phyloP scores from a whole-genome alignment of 1,140 invertebrate species.

The Brachionus asplanchnoidis region DNA sequence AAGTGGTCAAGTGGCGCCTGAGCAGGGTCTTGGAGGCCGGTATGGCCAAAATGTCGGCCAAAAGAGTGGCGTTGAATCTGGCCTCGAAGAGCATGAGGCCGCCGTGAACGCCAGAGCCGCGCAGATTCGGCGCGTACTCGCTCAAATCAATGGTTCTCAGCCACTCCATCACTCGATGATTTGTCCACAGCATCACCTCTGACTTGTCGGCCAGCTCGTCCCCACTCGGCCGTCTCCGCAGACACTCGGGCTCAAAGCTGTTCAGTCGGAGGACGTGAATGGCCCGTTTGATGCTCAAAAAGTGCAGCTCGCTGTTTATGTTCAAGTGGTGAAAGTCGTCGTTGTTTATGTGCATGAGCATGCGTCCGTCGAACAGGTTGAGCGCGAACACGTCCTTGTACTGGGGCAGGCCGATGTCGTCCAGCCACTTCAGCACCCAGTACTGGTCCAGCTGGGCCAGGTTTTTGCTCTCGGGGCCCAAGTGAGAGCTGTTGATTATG shows the following conservation, averaged over 20 bases:
- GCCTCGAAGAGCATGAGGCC: slow-evolving; percentile 80
- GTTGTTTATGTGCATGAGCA: slow-evolving; percentile 73
- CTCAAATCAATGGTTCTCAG: slow-evolving; percentile 87
- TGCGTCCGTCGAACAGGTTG: slow-evolving; percentile 81
- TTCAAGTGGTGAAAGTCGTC: slow-evolving; percentile 77
- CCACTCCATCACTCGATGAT: slow-evolving; percentile 94
- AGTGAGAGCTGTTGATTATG: slow-evolving; percentile 47
- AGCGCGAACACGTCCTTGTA: slow-evolving; percentile 88
- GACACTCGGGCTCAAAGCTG: slow-evolving; percentile 77
- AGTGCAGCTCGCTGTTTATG: slow-evolving; percentile 80
- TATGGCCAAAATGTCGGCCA: slow-evolving; percentile 88
- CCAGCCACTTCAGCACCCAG: slow-evolving; percentile 72
- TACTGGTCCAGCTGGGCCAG: slow-evolving; percentile 54
- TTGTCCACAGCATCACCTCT: slow-evolving; percentile 63
- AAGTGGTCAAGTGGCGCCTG: slow-evolving; percentile 83
- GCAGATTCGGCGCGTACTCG: slow-evolving; percentile 90
- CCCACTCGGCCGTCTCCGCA: slow-evolving; percentile 75
- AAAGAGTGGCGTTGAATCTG: slow-evolving; percentile 83
- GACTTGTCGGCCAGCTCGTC: slow-evolving; percentile 1
- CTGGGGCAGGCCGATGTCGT: slow-evolving; percentile 90
- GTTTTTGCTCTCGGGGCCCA: slow-evolving; percentile 47
- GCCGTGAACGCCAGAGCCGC: slow-evolving; percentile 82
- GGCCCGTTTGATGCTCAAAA: slow-evolving; percentile 76
- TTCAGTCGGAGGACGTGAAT: slow-evolving; percentile 84
- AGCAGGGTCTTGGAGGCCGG: slow-evolving; percentile 86